phyloP scores from a whole-genome alignment of 2,113 vertebrate species.

The Pluvianellus socialis region DNA sequence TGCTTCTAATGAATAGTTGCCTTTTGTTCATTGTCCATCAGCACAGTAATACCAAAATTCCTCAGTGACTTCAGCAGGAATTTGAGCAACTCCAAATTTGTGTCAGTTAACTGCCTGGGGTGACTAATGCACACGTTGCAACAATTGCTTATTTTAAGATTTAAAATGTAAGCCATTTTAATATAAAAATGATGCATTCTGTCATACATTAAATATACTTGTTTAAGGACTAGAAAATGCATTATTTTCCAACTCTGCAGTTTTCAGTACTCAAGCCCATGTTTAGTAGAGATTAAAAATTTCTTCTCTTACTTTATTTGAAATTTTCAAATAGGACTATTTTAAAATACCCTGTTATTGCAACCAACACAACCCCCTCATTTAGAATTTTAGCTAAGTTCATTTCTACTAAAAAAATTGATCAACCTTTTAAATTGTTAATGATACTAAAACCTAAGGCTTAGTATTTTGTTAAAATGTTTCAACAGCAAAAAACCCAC shows the following conservation, averaged over 20 bases:
- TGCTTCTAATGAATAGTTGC: not conserved
- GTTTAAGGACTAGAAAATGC: not conserved
- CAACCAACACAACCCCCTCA: not conserved
- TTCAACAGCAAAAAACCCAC: not conserved
- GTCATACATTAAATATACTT: not conserved
- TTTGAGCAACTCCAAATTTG: not conserved
- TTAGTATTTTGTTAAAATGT: not conserved
- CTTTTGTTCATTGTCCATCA: conserved; percentile 39
- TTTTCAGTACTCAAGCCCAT: not conserved
- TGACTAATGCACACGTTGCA: not conserved
- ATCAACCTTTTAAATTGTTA: not conserved
- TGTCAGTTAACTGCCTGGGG: not conserved
- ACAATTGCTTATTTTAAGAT: not conserved
- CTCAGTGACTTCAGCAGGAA: not conserved
- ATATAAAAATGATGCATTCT: not conserved
- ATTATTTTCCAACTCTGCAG: not conserved
- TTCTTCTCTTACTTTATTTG: not conserved
- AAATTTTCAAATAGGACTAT: not conserved
- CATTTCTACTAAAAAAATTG: not conserved
- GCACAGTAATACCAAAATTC: conserved; percentile 4
- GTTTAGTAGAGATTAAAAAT: not conserved
- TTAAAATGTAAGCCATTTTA: not conserved
- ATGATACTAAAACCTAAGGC: not conserved
- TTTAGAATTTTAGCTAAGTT: not conserved
- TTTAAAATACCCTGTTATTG: not conserved